Evolutionary conservation across 35 echinoderm and acorn worm species (phyloP), one percentile per base, ranked within the genome.

Genomic region (Anneissia japonica): DNA sequence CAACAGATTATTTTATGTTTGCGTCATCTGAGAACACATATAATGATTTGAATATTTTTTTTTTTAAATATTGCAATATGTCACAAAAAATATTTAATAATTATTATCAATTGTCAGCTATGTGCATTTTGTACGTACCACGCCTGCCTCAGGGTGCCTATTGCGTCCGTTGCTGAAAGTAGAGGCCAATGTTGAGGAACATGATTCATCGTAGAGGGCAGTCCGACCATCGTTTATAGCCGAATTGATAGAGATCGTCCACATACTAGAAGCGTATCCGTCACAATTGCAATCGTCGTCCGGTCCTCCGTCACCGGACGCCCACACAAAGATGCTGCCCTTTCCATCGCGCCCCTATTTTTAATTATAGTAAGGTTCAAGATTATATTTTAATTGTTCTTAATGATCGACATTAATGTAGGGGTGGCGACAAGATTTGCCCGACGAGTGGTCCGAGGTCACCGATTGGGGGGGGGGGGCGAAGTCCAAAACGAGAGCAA

Each of bases 181-280:
- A 16, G 96, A 99, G 39, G 96, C 96, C 30, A 99, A 81, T 0
- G 96, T 99, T 11, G 96, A 99, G 0, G 96, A 99, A 73, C 96
- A 99, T 4, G 92, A 94, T 46, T 99, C 96, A 46, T 99, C 96
- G 86, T 99, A 99, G 46, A 99, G 92, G 74, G 96, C 96, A 7
- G 96, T 99, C 23, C 96, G 86, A 12, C 96, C 96, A 39, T 99
- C 96, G 35, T 99, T 99, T 45, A 99, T 99, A 74, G 96, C 96
- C 2, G 88, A 91, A 74, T 99, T 99, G 79, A 99, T 99, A 37
- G 96, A 99, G 7, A 99, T 91, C 12, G 96, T 99, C 96, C 96
- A 99, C 96, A 99, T 99, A 79, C 96, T 99, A n/a, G 96, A 99
- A 33, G 96, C 96, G 82, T 99, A 99, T 1, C 96, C 96, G 74